Conservation (phyloP, 30 jellyfish, hydroid and myxozoan genomes). For the Cassiopea xamachana region DNA sequence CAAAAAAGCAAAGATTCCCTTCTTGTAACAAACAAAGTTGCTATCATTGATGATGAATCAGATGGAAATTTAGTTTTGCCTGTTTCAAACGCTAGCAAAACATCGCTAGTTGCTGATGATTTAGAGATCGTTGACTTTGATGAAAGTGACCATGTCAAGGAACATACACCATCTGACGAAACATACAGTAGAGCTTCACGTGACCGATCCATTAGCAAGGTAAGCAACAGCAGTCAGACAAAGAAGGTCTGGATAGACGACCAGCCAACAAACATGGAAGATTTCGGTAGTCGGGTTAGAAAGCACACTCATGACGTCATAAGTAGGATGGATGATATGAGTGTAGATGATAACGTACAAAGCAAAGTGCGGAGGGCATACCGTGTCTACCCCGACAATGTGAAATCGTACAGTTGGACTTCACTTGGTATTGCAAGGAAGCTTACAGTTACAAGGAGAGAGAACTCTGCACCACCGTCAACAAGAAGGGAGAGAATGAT, state of each 20-base stretch:
- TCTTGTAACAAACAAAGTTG: slow-evolving; percentile 50
- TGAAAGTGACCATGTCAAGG: slow-evolving; percentile 17
- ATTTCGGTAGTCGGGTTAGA: neutral
- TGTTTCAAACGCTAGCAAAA: neutral
- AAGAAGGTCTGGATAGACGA: slow-evolving; percentile 42
- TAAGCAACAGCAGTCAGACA: slow-evolving; percentile 39
- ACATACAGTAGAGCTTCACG: neutral
- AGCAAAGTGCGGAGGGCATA: neutral
- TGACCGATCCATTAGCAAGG: slow-evolving; percentile 30
- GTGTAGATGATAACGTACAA: slow-evolving; percentile 1
- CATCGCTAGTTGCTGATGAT: slow-evolving; percentile 49
- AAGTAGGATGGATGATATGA: neutral
- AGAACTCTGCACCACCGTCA: slow-evolving; percentile 89
- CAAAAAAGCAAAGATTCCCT: slow-evolving; percentile 51
- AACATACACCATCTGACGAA: neutral
- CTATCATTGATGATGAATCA: slow-evolving; percentile 29
- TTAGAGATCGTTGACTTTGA: slow-evolving; percentile 63
- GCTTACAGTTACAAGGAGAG: slow-evolving; percentile 63
- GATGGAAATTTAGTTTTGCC: neutral
- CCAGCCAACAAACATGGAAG: slow-evolving; percentile 58
- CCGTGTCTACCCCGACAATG: slow-evolving; percentile 69
- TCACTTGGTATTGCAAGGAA: slow-evolving; percentile 70
- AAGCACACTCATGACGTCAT: neutral
- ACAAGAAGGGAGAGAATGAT: slow-evolving; percentile 44
- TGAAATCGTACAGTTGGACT: slow-evolving; percentile 92